Conservation (phyloP, 2,888 invertebrate genomes). For the Agriopis aurantiaria region DNA sequence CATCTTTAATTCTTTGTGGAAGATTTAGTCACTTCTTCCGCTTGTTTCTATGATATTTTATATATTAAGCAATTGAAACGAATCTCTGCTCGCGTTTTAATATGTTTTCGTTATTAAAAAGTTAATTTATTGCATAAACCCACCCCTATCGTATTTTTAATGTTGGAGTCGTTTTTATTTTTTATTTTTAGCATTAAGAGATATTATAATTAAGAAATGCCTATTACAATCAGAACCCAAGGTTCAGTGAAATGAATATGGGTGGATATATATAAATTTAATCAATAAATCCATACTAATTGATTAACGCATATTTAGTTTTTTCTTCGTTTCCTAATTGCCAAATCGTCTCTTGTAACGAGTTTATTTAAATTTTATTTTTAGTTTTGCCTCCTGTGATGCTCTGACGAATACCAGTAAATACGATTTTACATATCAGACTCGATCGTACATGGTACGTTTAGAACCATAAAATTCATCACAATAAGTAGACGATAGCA, state of each 20-base stretch:
- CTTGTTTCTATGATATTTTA: constrained; percentile 24
- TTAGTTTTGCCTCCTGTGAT: constrained; percentile 83
- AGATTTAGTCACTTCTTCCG: constrained; percentile 1
- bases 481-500: constrained; percentile 57
- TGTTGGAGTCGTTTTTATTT: constrained; percentile 45
- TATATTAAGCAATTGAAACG: constrained; percentile 43
- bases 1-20: constrained; percentile 15
- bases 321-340: constrained; percentile 34
- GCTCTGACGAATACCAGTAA: constrained; percentile 69
- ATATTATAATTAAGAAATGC: constrained; percentile 32
- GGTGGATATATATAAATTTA: constrained; percentile 34
- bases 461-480: constrained; percentile 58
- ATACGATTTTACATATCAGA: constrained; percentile 53
- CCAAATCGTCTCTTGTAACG: constrained; percentile 6
- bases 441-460: constrained; percentile 55
- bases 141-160: constrained; percentile 69
- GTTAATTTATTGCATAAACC: constrained; percentile 72
- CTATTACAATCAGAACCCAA: constrained; percentile 16
- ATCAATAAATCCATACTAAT: constrained; percentile 41
- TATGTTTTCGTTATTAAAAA: constrained; percentile 43
- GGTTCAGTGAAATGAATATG: constrained; percentile 21
- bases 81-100: constrained; percentile 75
- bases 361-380: constrained; percentile 65
- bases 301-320: constrained; percentile 29
- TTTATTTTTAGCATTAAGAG: constrained; percentile 43